Evolutionary conservation across 2,113 vertebrate genomes (phyloP).

Genomic region (Thunnus maccoyii): DNA sequence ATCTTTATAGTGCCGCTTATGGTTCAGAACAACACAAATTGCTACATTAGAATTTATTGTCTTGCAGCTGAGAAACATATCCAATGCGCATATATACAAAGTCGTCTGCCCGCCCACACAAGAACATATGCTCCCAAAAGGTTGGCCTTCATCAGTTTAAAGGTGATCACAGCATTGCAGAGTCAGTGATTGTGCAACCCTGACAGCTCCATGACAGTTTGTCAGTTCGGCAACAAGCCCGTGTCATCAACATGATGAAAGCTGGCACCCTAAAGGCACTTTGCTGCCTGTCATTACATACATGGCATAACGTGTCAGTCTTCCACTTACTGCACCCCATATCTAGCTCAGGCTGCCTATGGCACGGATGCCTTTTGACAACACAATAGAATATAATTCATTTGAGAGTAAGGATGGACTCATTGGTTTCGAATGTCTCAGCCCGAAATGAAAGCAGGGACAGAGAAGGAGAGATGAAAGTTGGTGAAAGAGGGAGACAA

Average conservation of each 20-base stretch:
- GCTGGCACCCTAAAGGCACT: conserved; percentile 76
- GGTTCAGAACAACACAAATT: not conserved
- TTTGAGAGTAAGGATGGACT: conserved; percentile 35
- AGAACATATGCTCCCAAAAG: conserved; percentile 41
- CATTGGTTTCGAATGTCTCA: conserved; percentile 40
- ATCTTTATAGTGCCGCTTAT: no score
- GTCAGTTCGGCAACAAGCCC: conserved; percentile 74
- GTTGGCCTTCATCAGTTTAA: conserved; percentile 70
- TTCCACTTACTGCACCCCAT: conserved; percentile 22
- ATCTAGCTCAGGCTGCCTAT: conserved; percentile 29
- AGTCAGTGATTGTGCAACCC: conserved; percentile 58
- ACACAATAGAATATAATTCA: conserved; percentile 67
- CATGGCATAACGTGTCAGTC: conserved; percentile 40
- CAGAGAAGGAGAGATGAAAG: conserved; percentile 16
- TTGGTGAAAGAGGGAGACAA: not conserved
- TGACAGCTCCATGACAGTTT: conserved; percentile 74
- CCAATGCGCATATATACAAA: not conserved
- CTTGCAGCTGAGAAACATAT: conserved; percentile 11
- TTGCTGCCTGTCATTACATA: conserved; percentile 64
- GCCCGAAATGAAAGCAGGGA: conserved; percentile 44
- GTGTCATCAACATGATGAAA: conserved; percentile 77
- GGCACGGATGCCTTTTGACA: conserved; percentile 35
- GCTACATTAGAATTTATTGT: not conserved
- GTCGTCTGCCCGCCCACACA: conserved; percentile 20
- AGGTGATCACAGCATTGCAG: conserved; percentile 74